These are phyloP conservation scores for Cynoglossus semilaevis DNA, from an alignment of 2,113 vertebrate species.

Conservation along the genomic window DNA sequence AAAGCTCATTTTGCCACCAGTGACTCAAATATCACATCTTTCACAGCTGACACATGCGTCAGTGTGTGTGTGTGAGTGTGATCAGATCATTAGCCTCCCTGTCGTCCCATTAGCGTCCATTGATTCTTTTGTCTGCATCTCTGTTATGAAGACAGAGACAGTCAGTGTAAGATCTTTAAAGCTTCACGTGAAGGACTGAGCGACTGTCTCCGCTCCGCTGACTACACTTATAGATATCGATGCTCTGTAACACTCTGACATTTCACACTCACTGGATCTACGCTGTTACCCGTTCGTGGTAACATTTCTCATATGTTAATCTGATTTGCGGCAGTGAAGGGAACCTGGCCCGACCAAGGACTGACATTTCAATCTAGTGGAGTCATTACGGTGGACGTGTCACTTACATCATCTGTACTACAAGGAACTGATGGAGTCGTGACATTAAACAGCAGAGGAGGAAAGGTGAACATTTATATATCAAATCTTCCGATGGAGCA, in stretches of 20 bases:
- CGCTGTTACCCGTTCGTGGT: background rate
- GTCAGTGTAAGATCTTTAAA: background rate
- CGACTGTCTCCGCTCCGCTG: background rate
- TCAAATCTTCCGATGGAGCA: too few relatives aligned
- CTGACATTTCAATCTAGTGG: background rate
- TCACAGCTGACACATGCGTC: too few relatives aligned
- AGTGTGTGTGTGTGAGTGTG: background rate
- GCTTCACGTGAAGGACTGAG: background rate
- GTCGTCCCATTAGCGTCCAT: slow-evolving; percentile 10
- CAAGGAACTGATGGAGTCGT: too few relatives aligned
- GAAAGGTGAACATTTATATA: too few relatives aligned
- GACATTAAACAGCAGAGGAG: too few relatives aligned
- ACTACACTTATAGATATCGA: background rate
- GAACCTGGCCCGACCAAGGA: too few relatives aligned
- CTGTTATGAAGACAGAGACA: background rate
- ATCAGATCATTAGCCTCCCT: slow-evolving; percentile 6
- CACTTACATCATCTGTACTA: too few relatives aligned
- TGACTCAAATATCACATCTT: background rate
- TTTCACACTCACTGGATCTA: background rate
- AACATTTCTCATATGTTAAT: background rate
- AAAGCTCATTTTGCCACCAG: background rate
- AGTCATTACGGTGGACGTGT: too few relatives aligned
- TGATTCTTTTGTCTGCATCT: slow-evolving; percentile 5
- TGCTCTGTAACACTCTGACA: background rate
- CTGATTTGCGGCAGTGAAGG: background rate